These are phyloP conservation scores for Hippocampus zosterae DNA, from an alignment of 2,113 vertebrate species.

Conservation along the genomic window DNA sequence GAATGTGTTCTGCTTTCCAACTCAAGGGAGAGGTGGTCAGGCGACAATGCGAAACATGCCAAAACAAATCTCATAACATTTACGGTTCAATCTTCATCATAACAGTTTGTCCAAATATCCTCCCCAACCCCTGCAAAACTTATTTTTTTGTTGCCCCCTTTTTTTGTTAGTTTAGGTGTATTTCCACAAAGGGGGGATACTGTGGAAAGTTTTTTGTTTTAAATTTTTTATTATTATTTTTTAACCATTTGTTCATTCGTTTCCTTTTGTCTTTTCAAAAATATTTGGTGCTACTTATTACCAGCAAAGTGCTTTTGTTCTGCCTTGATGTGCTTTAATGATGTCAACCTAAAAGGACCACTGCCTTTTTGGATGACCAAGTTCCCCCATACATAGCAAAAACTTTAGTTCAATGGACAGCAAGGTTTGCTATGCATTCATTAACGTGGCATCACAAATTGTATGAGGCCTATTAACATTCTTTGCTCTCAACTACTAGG, in stretches of 20 bases:
- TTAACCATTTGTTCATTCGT: conserved; percentile 24
- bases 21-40: conserved; percentile 44
- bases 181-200: conserved; percentile 10
- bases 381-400: conserved; percentile 25
- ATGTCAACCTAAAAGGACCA: conserved; percentile 51
- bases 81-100: conserved; percentile 24
- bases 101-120: conserved; percentile 31
- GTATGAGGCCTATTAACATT: background rate
- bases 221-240: no score
- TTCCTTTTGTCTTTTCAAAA: conserved; percentile 31
- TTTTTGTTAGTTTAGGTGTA: conserved; percentile 6
- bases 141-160: background rate
- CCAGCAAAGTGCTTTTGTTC: conserved; percentile 58
- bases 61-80: conserved; percentile 45
- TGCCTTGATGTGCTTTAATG: conserved; percentile 46
- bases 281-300: conserved; percentile 62
- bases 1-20: conserved; percentile 30
- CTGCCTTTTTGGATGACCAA: conserved; percentile 61
- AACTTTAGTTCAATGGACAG: conserved; percentile 5
- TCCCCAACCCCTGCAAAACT: background rate
- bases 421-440: background rate
- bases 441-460: background rate
- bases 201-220: conserved; percentile 10
- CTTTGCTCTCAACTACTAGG: conserved; percentile 8
- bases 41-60: conserved; percentile 48